A percentile compares a stretch with the other conserved stretches of the same genome.
phyloP scores from a whole-genome alignment of 2,113 vertebrate genomes.

The Empidonax alnorum region DNA sequence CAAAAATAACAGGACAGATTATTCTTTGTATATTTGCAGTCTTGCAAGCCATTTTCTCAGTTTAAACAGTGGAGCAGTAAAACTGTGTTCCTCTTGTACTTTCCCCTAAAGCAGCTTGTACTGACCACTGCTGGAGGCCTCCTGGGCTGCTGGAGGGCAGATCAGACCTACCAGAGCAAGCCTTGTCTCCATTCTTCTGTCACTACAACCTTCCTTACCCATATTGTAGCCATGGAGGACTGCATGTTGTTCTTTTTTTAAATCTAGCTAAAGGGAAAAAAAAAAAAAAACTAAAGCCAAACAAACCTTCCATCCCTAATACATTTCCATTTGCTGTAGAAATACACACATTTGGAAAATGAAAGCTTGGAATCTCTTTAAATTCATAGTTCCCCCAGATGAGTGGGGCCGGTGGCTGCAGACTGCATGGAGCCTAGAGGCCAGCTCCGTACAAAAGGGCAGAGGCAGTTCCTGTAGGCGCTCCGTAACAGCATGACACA shows the following conservation, averaged over 20 bases:
- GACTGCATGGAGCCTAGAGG: constrained; percentile 68
- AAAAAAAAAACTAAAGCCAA: too few species aligned
- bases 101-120: neutral
- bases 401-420: constrained; percentile 32
- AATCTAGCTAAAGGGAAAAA: neutral
- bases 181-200: neutral
- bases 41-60: neutral
- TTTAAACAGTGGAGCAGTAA: neutral
- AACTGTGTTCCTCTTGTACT: neutral
- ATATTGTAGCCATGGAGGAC: neutral
- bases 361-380: constrained; percentile 28
- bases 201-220: neutral
- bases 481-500: constrained; percentile 51
- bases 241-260: neutral
- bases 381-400: neutral
- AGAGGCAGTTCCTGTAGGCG: constrained; percentile 59
- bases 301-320: neutral
- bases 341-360: neutral
- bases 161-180: neutral
- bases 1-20: neutral
- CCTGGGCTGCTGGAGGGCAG: neutral
- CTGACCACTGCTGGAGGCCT: neutral
- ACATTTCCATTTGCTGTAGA: neutral
- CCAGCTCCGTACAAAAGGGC: constrained; percentile 67
- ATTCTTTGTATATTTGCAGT: neutral